phyloP scores from a whole-genome alignment of 1,140 invertebrate genomes.

The Plodia interpunctella region DNA sequence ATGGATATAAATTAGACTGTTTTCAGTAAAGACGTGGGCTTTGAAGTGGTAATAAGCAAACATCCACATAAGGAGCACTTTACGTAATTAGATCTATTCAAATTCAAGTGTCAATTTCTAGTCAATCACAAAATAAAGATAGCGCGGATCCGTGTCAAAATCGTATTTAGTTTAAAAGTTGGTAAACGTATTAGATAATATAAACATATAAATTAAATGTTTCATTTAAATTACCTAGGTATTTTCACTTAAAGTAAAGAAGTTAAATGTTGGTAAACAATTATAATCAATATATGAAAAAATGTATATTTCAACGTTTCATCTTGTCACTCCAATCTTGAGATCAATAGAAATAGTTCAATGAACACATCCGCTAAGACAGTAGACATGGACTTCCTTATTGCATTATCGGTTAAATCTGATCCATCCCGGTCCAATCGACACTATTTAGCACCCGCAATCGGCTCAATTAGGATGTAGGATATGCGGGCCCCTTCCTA shows the following conservation, averaged over 20 bases:
- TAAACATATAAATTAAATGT: too few species aligned
- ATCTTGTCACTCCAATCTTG: not conserved
- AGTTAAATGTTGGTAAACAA: too few species aligned
- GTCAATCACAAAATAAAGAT: not conserved
- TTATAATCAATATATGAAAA: too few species aligned
- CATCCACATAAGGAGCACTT: not conserved
- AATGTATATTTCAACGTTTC: too few species aligned
- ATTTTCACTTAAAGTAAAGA: too few species aligned
- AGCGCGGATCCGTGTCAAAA: not conserved
- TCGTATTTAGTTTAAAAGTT: too few species aligned
- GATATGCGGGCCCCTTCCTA: slow-evolving; percentile 69
- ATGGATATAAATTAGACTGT: slow-evolving; percentile 1
- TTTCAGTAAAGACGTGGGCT: slow-evolving; percentile 1
- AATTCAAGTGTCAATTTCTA: not conserved
- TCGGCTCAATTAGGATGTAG: slow-evolving; percentile 70
- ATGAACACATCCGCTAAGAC: slow-evolving; percentile 23
- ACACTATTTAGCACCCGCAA: slow-evolving; percentile 72
- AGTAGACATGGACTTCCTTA: slow-evolving; percentile 64
- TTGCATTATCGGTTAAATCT: slow-evolving; percentile 60
- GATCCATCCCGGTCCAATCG: slow-evolving; percentile 58
- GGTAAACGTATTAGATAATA: too few species aligned
- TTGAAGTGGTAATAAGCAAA: not conserved
- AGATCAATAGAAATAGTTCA: slow-evolving; percentile 39
- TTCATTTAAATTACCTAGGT: too few species aligned
- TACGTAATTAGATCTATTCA: not conserved